A percentile compares a stretch with the other conserved stretches of the same genome.
Conservation (phyloP, 2,113 vertebrate species). For the Bubalus kerabau region DNA sequence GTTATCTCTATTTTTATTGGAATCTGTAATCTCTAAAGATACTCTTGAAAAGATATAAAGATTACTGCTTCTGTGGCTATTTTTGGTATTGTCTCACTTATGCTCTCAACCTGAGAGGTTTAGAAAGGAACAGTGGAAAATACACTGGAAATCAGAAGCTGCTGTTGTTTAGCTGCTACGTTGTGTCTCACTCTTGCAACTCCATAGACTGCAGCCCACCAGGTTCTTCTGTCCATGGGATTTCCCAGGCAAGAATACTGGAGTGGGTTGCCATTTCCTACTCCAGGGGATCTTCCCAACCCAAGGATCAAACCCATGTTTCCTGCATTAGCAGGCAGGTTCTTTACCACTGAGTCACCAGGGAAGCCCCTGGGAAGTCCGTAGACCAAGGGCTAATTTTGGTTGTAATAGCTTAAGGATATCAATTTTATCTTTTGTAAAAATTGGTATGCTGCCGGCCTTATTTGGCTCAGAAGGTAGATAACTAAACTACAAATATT, state of each 20-base stretch:
- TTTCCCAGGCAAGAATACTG: neutral
- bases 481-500: neutral
- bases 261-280: neutral
- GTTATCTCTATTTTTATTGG: neutral
- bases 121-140: neutral
- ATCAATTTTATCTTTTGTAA: neutral
- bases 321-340: neutral
- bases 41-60: neutral
- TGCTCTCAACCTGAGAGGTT: neutral
- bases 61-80: neutral
- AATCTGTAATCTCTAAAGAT: neutral
- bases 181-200: neutral
- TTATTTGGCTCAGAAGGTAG: neutral
- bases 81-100: neutral
- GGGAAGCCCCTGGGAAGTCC: neutral
- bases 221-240: neutral
- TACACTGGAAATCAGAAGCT: neutral
- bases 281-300: neutral
- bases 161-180: neutral
- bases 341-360: neutral
- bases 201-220: neutral
- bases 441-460: neutral
- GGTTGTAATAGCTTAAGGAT: neutral
- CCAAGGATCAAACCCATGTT: neutral
- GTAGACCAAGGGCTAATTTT: neutral